Evolutionary conservation across 2,888 invertebrate genomes (phyloP).

Genomic region (Caradrina clavipalpis): DNA sequence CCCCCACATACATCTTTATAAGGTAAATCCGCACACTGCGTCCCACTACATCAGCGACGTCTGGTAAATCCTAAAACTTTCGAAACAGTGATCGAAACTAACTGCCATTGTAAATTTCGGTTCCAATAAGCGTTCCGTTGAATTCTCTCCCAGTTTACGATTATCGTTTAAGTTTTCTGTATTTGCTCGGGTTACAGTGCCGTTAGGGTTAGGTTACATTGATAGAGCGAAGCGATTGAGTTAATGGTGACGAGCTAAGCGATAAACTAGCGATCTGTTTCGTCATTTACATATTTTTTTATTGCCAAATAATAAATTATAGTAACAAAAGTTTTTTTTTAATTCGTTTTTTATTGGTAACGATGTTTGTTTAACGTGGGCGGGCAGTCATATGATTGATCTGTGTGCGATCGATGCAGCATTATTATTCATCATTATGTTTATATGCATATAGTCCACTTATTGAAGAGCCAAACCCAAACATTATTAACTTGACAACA

Average conservation of each 20-base stretch:
- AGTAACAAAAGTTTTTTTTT: too few relatives aligned
- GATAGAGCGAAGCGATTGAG: constrained; percentile 1
- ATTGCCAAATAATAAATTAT: too few relatives aligned
- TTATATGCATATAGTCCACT: too few relatives aligned
- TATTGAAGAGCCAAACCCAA: too few relatives aligned
- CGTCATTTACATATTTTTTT: too few relatives aligned
- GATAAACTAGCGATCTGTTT: not conserved
- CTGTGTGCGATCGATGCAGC: too few relatives aligned
- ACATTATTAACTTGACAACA: too few relatives aligned
- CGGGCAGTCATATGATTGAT: too few relatives aligned
- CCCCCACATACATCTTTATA: constrained; percentile 28
- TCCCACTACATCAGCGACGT: constrained; percentile 9
- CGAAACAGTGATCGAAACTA: constrained; percentile 63
- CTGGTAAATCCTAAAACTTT: constrained; percentile 55
- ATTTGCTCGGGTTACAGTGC: constrained; percentile 40
- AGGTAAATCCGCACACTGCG: constrained; percentile 38
- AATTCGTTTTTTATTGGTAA: too few relatives aligned
- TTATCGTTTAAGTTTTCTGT: constrained; percentile 66
- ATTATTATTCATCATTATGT: too few relatives aligned
- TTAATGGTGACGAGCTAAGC: too few relatives aligned
- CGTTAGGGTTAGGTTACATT: constrained; percentile 18
- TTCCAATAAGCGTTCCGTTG: constrained; percentile 65
- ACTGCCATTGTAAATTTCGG: constrained; percentile 61
- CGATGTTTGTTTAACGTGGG: too few relatives aligned
- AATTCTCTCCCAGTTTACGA: constrained; percentile 62